Evolutionary conservation across 2,113 vertebrate genomes (phyloP), one percentile per base, ranked within the genome.

Genomic region (Platichthys stellatus): DNA sequence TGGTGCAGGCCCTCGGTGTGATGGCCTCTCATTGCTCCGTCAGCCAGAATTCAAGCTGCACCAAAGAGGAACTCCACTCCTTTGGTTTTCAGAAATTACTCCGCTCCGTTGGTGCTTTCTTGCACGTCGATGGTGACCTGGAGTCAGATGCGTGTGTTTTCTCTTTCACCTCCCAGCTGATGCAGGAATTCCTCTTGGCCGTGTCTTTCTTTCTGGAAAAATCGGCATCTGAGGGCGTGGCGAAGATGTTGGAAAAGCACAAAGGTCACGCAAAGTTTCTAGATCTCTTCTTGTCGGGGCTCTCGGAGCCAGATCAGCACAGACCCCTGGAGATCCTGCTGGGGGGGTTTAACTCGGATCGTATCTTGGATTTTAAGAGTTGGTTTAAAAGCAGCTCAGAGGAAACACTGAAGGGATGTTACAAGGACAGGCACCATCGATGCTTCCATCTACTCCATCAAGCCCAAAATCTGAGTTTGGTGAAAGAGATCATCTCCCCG

Each of bases 131-230:
- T 0, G 63, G 68, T 9, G 85, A 81, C 8, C 60, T 59, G 60
- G 81, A 74, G 14, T 81, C 80, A 3, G 58, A 81, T 1, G 17
- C 43, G 17, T 6, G 59, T 38, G 45, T 77, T 14, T 91, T 92
- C 67, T 90, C 90, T 3, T 95, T 95, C 77, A 72, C 71, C 53
- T 92, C 93, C 47, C 89, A 81, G 2, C 60, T 82, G 43, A 78
- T 94, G 43, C 92, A 88, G 73, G 92, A 95, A 65, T 95, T 95
- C 63, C 18, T 95, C 28, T 59, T 87, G 64, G 95, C 93, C 1
- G n/a, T 85, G 0, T 85, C 82, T 23, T 92, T 93, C 71, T 93
- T 90, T 81, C 26, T 93, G 23, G 88, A 87, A 53, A 64, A 43
- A 14, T 71, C 87, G 0, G 14, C 12, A 0, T 14, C 26, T 8